Evolutionary conservation across 1,140 invertebrate genomes (phyloP).

Genomic region (Stegodyphus mimosarum): DNA sequence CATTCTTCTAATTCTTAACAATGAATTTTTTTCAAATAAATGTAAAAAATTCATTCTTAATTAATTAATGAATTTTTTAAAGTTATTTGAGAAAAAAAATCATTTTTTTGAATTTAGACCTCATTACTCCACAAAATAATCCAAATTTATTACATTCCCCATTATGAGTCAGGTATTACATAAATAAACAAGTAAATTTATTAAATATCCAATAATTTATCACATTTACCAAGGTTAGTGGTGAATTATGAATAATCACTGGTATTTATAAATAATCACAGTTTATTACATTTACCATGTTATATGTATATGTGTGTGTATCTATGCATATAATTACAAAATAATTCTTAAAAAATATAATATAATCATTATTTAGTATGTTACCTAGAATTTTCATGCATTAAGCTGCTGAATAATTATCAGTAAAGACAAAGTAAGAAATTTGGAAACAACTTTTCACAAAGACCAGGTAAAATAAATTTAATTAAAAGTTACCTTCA

Average conservation of each 20-base stretch:
- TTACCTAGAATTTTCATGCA: too few species aligned
- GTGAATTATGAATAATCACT: background rate
- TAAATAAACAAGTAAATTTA: background rate
- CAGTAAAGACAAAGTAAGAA: too few species aligned
- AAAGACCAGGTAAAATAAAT: too few species aligned
- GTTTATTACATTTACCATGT: slow-evolving; percentile 5
- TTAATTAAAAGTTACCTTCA: too few species aligned
- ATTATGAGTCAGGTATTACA: background rate
- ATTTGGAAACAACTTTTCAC: too few species aligned
- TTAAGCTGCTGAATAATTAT: too few species aligned
- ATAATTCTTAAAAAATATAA: too few species aligned
- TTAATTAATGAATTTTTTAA: background rate
- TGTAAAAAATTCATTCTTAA: background rate
- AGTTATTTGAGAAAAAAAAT: background rate
- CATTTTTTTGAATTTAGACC: background rate
- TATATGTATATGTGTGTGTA: background rate
- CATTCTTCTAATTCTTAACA: background rate
- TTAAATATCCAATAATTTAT: background rate
- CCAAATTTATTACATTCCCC: background rate
- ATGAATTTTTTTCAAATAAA: slow-evolving; percentile 2
- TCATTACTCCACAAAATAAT: background rate
- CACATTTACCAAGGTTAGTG: background rate
- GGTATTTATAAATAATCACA: background rate
- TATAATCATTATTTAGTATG: too few species aligned
- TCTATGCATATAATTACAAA: too few species aligned